Evolutionary conservation across 2,113 vertebrate genomes (phyloP).

Genomic region (Saguinus imperator): DNA sequence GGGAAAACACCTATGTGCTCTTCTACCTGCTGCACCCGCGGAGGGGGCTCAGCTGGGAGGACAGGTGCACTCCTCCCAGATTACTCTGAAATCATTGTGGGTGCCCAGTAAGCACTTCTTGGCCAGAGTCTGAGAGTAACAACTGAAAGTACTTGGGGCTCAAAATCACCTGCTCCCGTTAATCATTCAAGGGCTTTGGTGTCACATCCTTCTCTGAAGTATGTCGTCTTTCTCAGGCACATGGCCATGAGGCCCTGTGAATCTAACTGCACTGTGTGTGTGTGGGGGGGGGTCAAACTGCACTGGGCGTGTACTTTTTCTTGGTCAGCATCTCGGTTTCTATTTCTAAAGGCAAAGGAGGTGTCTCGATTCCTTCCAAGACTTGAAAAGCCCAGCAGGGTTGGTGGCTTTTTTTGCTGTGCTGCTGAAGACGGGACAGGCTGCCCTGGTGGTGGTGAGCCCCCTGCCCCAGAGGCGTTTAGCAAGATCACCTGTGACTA

Average conservation of each 20-base stretch:
- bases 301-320: too few relatives aligned
- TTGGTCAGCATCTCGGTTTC: neutral
- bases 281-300: neutral
- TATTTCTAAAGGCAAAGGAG: neutral
- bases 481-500: accelerated
- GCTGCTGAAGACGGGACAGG: neutral
- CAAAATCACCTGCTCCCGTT: neutral
- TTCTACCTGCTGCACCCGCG: neutral
- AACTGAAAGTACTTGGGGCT: neutral
- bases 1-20: conserved; percentile 59
- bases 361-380: neutral
- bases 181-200: neutral
- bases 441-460: neutral
- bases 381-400: neutral
- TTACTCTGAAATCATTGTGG: neutral
- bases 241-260: neutral
- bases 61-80: conserved; percentile 17
- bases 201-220: neutral
- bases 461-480: neutral
- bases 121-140: neutral
- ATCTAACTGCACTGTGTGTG: too few relatives aligned
- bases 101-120: conserved; percentile 30
- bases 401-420: accelerated
- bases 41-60: neutral
- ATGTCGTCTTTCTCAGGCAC: neutral